Evolutionary conservation across 1,140 invertebrate genomes (phyloP), one percentile per base, ranked within the genome.

Genomic region (Pteromalus puparum): DNA sequence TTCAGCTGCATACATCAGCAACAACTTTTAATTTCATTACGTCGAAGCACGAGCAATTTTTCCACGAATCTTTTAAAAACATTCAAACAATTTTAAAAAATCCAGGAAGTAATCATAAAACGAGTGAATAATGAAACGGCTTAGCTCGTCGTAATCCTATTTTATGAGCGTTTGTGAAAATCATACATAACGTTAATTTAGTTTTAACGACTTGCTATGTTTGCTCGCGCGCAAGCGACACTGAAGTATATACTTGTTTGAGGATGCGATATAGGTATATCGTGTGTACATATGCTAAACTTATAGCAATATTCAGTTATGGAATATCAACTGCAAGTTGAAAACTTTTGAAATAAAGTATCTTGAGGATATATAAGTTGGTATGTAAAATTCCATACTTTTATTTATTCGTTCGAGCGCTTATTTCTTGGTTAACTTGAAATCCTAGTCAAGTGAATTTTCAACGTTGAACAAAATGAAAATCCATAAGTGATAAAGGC

Each of bases 111-210:
- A 5, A 61, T 42, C 10, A 42, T 42, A 18, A 61, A 21, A 61
- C 53, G n/a, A 61, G 18, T 6, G 53, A 61, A 61, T 21, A n/a
- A 61, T n/a, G 7, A 61, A 61, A 61, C 18, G 18, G 53, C 53
- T 61, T n/a, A n/a, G 53, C 53, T 61, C 21, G 18, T 21, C 6
- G 53, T n/a, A 61, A 61, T 61, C 5, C 18, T 6, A 61, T n/a
- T 61, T 61, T 61, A 61, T 61, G 18, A 61, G 53, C 21, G 21
- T 61, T 61, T n/a, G 53, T n/a, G 18, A 61, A 61, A 61, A 61
- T 61, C 53, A n/a, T n/a, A 61, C 53, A n/a, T 61, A 21, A n/a
- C 53, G 53, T 61, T 61, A 61, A 61, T 61, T 61, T 61, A 61
- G 53, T 61, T 61, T n/a, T 53, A 53, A 61, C 53, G 53, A 61